Evolutionary conservation across 2,888 invertebrate genomes (phyloP), one percentile per base, ranked within the genome.

Genomic region (Campoplex nolae): DNA sequence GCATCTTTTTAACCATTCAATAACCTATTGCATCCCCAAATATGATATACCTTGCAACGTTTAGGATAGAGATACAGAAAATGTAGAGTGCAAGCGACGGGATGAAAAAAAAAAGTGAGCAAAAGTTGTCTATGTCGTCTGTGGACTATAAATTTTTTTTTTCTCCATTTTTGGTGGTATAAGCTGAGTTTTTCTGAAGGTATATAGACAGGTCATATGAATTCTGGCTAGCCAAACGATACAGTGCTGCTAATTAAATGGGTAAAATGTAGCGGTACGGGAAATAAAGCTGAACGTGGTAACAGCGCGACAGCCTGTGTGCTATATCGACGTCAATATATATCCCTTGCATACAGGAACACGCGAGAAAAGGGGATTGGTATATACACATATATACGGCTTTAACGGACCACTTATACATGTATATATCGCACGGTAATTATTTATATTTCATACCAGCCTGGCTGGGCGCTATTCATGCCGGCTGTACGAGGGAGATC

Each of bases 391-490:
- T 48, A 65, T 32, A 48, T 32, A 23, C 3, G 9, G 71, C 56
- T 56, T 71, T 65, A 89, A 86, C 88, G 89, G 89, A 85, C 90
- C 87, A 90, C 89, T 91, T 92, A 45, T 62, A 78, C 42, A 54
- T 76, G 48, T 56, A 76, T 54, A 90, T 89, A 91, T 92, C 91
- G 91, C 89, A 88, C 91, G n/a, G 86, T 93, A 93, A 93, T 93
- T 93, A 93, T 93, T 93, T 92, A 92, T 93, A 92, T 92, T 92
- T 93, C 91, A 90, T 89, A 88, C 88, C 85, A 79, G 67, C 76
- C 71, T 81, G 83, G 70, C 71, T 81, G 83, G 70, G 68, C 70
- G 76, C 73, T 62, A 73, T 80, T 79, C 23, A n/a, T 35, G 62
- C 73, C 35, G 68, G 42, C 67, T 74, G 75, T 28, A n/a, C 48